Percentiles rank a stretch among this genome's conserved stretches.
These are phyloP conservation scores for Grammomys dolichurus DNA, from an alignment of 2,113 vertebrate genomes.

Conservation along the genomic window DNA sequence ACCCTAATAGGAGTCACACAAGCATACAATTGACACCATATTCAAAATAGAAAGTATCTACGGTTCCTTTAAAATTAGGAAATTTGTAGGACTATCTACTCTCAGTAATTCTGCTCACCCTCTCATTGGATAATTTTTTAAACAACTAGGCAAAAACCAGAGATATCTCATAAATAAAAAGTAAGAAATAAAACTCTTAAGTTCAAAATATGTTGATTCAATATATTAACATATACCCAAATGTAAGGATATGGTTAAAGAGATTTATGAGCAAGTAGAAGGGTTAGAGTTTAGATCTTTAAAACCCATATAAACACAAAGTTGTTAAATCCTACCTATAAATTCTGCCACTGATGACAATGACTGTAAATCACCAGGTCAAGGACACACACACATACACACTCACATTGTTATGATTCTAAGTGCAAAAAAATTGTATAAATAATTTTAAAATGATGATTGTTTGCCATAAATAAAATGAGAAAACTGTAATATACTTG, in stretches of 20 bases:
- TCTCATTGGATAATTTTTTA: neutral
- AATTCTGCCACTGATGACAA: neutral
- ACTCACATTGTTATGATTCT: neutral
- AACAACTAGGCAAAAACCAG: neutral
- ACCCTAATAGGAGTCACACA: neutral
- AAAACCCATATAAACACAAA: neutral
- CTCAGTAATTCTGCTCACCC: neutral
- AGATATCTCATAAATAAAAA: neutral
- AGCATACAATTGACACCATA: neutral
- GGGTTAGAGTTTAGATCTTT: neutral
- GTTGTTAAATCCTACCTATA: neutral
- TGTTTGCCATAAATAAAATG: too few species aligned
- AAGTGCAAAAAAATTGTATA: neutral
- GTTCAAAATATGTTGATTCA: neutral
- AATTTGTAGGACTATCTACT: neutral
- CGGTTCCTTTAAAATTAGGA: neutral
- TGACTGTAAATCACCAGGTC: neutral
- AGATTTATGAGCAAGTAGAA: neutral
- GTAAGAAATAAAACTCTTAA: neutral
- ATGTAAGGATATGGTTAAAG: neutral
- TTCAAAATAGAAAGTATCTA: neutral
- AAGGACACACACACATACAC: neutral
- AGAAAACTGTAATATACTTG: too few species aligned
- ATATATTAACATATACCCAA: neutral
- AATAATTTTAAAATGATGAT: neutral